Conservation (phyloP, 2,888 invertebrate genomes). For the Acronicta psi region DNA sequence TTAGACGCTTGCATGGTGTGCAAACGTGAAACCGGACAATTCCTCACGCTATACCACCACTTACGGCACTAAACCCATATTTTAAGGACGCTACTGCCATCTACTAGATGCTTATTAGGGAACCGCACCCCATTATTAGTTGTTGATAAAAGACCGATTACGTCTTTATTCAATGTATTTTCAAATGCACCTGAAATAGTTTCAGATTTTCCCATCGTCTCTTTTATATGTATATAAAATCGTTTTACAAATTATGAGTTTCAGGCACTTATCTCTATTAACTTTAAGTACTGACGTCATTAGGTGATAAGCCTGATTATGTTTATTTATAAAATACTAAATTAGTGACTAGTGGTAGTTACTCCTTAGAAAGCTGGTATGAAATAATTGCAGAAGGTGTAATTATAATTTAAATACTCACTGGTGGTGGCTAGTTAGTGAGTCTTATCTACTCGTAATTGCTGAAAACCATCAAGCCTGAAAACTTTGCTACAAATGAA, state of each 20-base stretch:
- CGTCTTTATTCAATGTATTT: slow-evolving; percentile 37
- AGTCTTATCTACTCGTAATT: too few relatives aligned
- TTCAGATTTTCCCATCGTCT: slow-evolving; percentile 6
- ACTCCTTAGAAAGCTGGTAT: too few relatives aligned
- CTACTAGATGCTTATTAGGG: slow-evolving; percentile 51
- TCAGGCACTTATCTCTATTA: neutral
- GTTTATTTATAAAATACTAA: too few relatives aligned
- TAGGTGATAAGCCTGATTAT: neutral
- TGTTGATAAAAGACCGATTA: slow-evolving; percentile 56
- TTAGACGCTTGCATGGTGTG: slow-evolving; percentile 48
- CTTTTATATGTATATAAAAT: neutral
- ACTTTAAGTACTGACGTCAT: too few relatives aligned
- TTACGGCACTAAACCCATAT: slow-evolving; percentile 68
- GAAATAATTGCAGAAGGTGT: too few relatives aligned
- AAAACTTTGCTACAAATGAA: too few relatives aligned
- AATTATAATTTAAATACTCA: too few relatives aligned
- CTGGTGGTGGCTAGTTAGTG: too few relatives aligned
- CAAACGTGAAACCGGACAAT: slow-evolving; percentile 45
- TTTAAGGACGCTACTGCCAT: slow-evolving; percentile 50
- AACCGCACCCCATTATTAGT: slow-evolving; percentile 62
- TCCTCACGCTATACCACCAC: slow-evolving; percentile 56
- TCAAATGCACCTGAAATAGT: slow-evolving; percentile 28
- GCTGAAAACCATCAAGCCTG: too few relatives aligned
- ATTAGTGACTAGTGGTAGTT: too few relatives aligned
- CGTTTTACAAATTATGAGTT: too few relatives aligned